phyloP scores from a whole-genome alignment of 2,113 vertebrate species.

The Lasiurus borealis region DNA sequence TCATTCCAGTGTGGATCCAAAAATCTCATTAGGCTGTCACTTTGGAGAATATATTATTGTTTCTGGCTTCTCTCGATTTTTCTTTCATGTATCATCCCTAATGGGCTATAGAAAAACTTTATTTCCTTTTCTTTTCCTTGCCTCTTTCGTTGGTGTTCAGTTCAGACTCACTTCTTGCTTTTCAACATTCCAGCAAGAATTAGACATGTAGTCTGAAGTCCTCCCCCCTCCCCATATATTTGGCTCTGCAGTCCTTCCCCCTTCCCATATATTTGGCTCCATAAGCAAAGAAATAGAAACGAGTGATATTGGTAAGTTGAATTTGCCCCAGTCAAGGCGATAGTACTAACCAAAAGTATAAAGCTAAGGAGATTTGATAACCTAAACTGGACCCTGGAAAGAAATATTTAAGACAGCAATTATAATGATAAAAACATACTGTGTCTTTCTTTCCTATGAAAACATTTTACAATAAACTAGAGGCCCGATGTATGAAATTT shows the following conservation, averaged over 20 bases:
- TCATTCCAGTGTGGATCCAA: background rate
- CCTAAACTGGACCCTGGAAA: background rate
- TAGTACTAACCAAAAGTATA: background rate
- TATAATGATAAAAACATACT: conserved; percentile 30
- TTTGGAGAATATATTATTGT: background rate
- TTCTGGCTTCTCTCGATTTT: background rate
- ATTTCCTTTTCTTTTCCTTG: conserved; percentile 37
- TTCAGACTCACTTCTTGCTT: background rate
- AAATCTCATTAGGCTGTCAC: conserved; percentile 16
- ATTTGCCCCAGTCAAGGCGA: background rate
- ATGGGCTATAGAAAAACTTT: background rate
- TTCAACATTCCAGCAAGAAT: conserved; percentile 2
- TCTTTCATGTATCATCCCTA: background rate
- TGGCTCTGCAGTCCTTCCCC: background rate
- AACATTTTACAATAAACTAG: background rate
- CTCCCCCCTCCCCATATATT: background rate
- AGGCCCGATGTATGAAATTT: too few relatives aligned
- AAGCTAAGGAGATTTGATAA: background rate
- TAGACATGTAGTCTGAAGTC: conserved; percentile 29
- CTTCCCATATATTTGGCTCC: background rate
- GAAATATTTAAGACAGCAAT: background rate
- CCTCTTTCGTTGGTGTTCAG: conserved; percentile 18
- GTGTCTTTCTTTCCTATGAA: background rate
- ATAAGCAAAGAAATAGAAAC: background rate
- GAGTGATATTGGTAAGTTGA: background rate